Evolutionary conservation across 2,797 vertebrate genomes (phyloP), one percentile per base, ranked within the genome.

Genomic region (Myotis vivesi): DNA sequence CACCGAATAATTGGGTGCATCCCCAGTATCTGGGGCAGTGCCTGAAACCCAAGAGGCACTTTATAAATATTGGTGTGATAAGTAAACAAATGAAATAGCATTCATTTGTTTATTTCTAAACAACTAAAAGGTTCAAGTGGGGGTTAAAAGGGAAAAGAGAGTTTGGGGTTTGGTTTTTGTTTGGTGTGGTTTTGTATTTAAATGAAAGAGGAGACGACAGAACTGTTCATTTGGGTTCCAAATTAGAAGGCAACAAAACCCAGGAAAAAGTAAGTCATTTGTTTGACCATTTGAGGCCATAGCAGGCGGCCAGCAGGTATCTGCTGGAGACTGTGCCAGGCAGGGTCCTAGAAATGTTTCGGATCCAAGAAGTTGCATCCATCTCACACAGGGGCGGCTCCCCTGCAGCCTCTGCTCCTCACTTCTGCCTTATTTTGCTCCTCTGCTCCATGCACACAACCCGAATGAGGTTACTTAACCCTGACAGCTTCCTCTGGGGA

Each of bases 401-500:
- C 73, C 62, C 53, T 76, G 28, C 33, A 57, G 75, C 83, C 91
- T 94, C 93, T 82, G 49, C 86, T 75, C 79, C 94, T 44, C 57
- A 17, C 73, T 92, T 94, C 95, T 95, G 91, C 87, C 93, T 91
- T 95, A 92, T 96, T 95, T 97, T 95, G 82, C 76, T 87, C 83
- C 6, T 92, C 51, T 77, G 84, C 85, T 95, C 85, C 36, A 72
- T 3, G 49, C 92, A 92, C 84, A 96, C 57, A 91, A 97, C 88
- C 73, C 73, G 85, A 97, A 91, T 0, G 0, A 86, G 96, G 94
- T 96, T 94, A 85, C 93, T 96, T 97, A 89, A 94, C 95, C 96
- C 96, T 97, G 96, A 93, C 95, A 96, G 96, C 92, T 92, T 97
- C 94, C 97, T 96, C 97, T 80, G 2, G 23, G 97, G 89, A 98